Percentiles rank a stretch among this genome's conserved stretches.
phyloP scores from a whole-genome alignment of 2,797 vertebrate species.

The Liparis tanakae region DNA sequence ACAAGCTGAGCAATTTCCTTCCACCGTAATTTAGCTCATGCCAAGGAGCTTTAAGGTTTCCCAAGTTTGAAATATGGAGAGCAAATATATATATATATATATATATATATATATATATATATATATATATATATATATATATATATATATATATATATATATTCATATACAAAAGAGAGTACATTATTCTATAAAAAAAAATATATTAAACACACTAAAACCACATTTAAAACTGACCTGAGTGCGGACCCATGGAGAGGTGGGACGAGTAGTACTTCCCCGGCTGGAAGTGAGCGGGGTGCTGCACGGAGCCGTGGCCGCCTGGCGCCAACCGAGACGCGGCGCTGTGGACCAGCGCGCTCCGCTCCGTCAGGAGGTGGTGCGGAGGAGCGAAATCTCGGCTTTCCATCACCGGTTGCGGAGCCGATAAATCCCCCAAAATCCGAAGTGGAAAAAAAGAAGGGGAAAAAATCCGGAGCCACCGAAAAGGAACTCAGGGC shows the following conservation, averaged over 20 bases:
- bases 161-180: conserved; percentile 34
- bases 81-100: conserved; percentile 30
- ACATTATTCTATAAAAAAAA: not conserved
- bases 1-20: conserved; percentile 61
- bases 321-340: conserved; percentile 86
- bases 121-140: no score
- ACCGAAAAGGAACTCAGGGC: conserved; percentile 72
- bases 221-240: conserved; percentile 85
- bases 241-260: conserved; percentile 93
- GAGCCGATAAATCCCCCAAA: conserved; percentile 83
- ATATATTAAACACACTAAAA: conserved; percentile 18
- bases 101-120: no score
- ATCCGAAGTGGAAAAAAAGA: conserved; percentile 66
- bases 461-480: conserved; percentile 70
- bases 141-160: not conserved
- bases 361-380: conserved; percentile 92
- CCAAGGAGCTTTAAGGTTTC: conserved; percentile 37
- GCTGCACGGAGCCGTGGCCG: conserved; percentile 88
- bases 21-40: conserved; percentile 62
- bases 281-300: conserved; percentile 91
- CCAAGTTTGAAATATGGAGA: conserved; percentile 61
- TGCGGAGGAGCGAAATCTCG: conserved; percentile 94
- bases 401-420: conserved; percentile 90
- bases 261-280: conserved; percentile 93
- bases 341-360: conserved; percentile 89